phyloP scores from a whole-genome alignment of 1,140 invertebrate genomes.

The Elysia chlorotica region DNA sequence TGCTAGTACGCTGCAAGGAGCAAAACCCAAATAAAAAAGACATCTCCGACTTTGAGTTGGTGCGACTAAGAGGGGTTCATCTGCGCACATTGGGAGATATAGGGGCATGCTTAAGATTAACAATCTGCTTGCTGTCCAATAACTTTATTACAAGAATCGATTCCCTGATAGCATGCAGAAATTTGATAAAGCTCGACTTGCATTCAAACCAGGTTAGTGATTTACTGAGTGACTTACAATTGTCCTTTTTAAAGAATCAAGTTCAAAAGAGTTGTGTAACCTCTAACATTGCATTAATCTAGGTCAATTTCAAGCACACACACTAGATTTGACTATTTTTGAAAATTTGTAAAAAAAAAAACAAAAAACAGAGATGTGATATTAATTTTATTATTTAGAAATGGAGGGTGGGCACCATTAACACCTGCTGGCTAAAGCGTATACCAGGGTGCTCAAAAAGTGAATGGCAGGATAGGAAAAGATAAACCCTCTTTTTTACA shows the following conservation, averaged over 20 bases:
- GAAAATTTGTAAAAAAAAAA: not conserved
- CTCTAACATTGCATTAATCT: too few relatives aligned
- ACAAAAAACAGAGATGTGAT: not conserved
- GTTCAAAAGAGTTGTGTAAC: too few relatives aligned
- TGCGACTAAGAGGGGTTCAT: constrained; percentile 42
- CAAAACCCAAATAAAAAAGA: constrained; percentile 25
- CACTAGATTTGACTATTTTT: too few relatives aligned
- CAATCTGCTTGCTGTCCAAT: constrained; percentile 53
- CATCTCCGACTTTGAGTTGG: constrained; percentile 28
- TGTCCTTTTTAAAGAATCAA: too few relatives aligned
- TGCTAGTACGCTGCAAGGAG: constrained; percentile 28
- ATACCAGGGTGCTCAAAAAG: too few relatives aligned
- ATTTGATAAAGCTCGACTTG: constrained; percentile 57
- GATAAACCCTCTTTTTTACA: too few relatives aligned
- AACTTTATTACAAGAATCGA: constrained; percentile 58
- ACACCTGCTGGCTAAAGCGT: too few relatives aligned
- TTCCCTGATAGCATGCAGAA: constrained; percentile 44
- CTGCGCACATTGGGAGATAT: constrained; percentile 53
- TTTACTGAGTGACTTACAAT: too few relatives aligned
- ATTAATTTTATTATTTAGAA: not conserved
- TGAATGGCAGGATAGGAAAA: too few relatives aligned
- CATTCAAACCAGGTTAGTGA: constrained; percentile 61
- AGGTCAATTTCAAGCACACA: too few relatives aligned
- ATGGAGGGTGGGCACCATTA: too few relatives aligned
- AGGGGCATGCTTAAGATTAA: constrained; percentile 44